Base-by-base conservation (phyloP, 1,140 invertebrate genomes). In the Ceratitis capitata region DNA sequence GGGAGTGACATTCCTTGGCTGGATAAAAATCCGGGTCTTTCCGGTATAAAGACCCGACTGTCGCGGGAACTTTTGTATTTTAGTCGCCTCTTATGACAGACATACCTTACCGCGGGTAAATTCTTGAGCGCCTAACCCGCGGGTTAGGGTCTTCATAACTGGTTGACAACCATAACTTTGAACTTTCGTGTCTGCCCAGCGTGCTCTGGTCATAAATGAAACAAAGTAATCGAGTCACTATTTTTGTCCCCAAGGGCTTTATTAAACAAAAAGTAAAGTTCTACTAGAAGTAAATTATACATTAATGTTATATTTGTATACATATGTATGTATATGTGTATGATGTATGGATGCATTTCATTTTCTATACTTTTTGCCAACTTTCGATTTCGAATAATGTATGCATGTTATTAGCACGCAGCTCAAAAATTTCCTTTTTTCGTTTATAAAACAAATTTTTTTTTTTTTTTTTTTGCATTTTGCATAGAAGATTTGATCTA, bases 221-320 rank as follows among this genome's bases (percentile, higher is more conserved):
- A 61, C 29, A 32, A 9, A 1, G 10, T 4, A 0, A 23, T 61
- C 32, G 9, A 69, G 61, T 69, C 61, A 69, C 35, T 69, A 69
- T 19, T 78, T 45, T 23, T 78, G 19, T 42, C 69, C 39, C 7
- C 39, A 23, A n/a, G n/a, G 39, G 39, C 39, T 78, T 78, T 78
- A 78, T 78, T 78, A 78, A 78, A 78, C 61, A 69, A 69, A 45
- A 64, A 78, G 19, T 56, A 56, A 29, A 78, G 45, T 45, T 45
- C 69, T 23, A 78, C 39, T 78, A 78, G 69, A 78, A 78, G n/a
- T 45, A 39, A n/a, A 74, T 12, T 74, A 78, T 35, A 78, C 45
- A 78, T 26, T 16, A 35, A 32, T 69, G 69, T 78, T 29, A 61
- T 53, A 53, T 49, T 49, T 49, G 47, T 49, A 14, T 49, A 49